These are phyloP conservation scores for Pachypanchax playfairii DNA, from an alignment of 2,113 vertebrate species.

Conservation along the genomic window DNA sequence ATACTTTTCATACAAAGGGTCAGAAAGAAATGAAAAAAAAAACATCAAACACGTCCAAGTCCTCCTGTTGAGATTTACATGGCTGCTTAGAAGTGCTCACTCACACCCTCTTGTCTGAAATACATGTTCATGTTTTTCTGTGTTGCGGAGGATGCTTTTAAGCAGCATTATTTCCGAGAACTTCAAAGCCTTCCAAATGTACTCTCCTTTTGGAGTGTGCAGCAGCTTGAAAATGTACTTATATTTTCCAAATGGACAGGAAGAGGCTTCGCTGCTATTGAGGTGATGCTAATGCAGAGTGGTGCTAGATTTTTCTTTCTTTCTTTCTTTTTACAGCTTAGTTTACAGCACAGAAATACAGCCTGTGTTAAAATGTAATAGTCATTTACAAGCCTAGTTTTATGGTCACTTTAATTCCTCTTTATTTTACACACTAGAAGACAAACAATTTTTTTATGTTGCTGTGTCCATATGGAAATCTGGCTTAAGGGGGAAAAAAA, in stretches of 20 bases:
- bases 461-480: constrained; percentile 42
- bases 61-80: constrained; percentile 52
- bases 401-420: constrained; percentile 43
- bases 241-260: constrained; percentile 82
- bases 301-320: constrained; percentile 56
- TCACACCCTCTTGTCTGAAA: constrained; percentile 65
- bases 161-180: constrained; percentile 78
- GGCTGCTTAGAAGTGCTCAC: constrained; percentile 56
- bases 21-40: constrained; percentile 26
- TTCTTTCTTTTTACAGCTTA: constrained; percentile 41
- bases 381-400: constrained; percentile 50
- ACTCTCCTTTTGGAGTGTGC: constrained; percentile 72
- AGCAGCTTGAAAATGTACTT: constrained; percentile 77
- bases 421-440: constrained; percentile 40
- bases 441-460: constrained; percentile 44
- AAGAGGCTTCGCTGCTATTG: constrained; percentile 72
- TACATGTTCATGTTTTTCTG: constrained; percentile 64
- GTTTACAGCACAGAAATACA: constrained; percentile 55
- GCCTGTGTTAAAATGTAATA: constrained; percentile 48
- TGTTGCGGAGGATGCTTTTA: constrained; percentile 77
- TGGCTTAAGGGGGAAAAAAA: constrained; percentile 34
- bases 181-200: constrained; percentile 81
- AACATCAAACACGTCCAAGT: constrained; percentile 52
- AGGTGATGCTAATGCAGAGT: constrained; percentile 76
- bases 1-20: background rate